These are phyloP conservation scores for Rhyacichthys aspro DNA, from an alignment of 2,797 vertebrate genomes.

Conservation along the genomic window DNA sequence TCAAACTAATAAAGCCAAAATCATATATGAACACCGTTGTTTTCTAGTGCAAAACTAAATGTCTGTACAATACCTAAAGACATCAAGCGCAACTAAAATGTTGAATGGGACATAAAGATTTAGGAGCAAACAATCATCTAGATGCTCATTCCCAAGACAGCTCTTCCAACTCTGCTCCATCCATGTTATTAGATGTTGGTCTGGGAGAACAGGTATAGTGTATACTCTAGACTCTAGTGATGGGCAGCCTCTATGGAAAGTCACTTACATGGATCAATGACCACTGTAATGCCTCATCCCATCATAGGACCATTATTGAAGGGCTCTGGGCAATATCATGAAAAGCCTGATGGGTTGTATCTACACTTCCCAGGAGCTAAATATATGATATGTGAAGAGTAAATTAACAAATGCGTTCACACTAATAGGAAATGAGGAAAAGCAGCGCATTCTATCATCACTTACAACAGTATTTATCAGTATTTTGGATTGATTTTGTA, in stretches of 20 bases:
- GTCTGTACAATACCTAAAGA: too few species aligned
- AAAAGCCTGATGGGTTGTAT: conserved; percentile 23
- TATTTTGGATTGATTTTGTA: too few species aligned
- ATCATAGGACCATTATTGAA: conserved; percentile 54
- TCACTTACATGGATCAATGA: conserved; percentile 81
- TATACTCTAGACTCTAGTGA: conserved; percentile 46
- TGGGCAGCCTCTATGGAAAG: conserved; percentile 68
- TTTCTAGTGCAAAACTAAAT: too few species aligned
- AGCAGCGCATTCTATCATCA: too few species aligned
- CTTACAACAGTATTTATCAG: too few species aligned
- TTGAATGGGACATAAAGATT: too few species aligned
- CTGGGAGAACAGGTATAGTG: conserved; percentile 62
- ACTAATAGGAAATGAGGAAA: too few species aligned
- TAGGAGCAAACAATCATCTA: conserved; percentile 19
- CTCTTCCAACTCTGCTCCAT: conserved; percentile 25
- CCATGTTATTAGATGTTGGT: conserved; percentile 41
- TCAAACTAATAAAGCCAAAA: neutral
- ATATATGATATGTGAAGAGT: neutral
- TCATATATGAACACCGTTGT: too few species aligned
- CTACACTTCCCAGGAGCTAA: conserved; percentile 7
- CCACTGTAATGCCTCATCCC: conserved; percentile 61
- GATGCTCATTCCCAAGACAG: conserved; percentile 22
- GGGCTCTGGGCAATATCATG: conserved; percentile 30
- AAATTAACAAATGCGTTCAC: too few species aligned
- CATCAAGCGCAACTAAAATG: too few species aligned